Conservation (phyloP, 2,888 invertebrate species). For the Meghimatium bilineatum region DNA sequence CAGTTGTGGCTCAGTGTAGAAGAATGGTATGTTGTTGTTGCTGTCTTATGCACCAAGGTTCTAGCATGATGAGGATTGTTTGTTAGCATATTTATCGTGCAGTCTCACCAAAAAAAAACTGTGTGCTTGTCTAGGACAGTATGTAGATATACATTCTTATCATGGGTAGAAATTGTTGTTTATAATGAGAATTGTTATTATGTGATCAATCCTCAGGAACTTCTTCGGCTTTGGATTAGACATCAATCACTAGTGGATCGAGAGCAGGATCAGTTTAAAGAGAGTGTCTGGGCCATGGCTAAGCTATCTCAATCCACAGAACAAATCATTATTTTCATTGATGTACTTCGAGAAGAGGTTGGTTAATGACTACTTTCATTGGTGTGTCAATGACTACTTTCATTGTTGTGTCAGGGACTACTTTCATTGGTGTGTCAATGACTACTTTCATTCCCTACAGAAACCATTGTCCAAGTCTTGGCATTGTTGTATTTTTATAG, state of each 20-base stretch:
- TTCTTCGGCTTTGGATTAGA: constrained; percentile 71
- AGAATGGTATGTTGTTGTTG: too few relatives aligned
- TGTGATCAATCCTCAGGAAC: constrained; percentile 57
- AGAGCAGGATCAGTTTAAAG: constrained; percentile 68
- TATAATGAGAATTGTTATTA: background rate
- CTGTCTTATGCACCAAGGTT: too few relatives aligned
- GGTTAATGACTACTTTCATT: background rate
- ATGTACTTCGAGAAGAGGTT: constrained; percentile 70
- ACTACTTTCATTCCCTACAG: too few relatives aligned
- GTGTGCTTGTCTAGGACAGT: too few relatives aligned
- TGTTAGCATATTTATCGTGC: too few relatives aligned
- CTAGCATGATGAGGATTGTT: too few relatives aligned
- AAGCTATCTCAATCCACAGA: constrained; percentile 68
- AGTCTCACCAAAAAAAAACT: too few relatives aligned
- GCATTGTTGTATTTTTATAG: too few relatives aligned
- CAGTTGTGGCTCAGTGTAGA: too few relatives aligned
- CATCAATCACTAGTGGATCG: constrained; percentile 69
- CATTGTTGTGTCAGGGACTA: constrained; percentile 60
- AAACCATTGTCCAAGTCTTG: too few relatives aligned
- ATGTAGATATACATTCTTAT: too few relatives aligned
- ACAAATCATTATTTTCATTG: constrained; percentile 69
- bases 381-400: background rate
- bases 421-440: constrained; percentile 67
- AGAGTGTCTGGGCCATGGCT: constrained; percentile 72
- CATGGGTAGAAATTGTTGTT: too few relatives aligned